Percentiles rank a stretch among this genome's conserved stretches.
These are phyloP conservation scores for Pararge aegeria DNA, from an alignment of 1,140 invertebrate species.

Conservation along the genomic window DNA sequence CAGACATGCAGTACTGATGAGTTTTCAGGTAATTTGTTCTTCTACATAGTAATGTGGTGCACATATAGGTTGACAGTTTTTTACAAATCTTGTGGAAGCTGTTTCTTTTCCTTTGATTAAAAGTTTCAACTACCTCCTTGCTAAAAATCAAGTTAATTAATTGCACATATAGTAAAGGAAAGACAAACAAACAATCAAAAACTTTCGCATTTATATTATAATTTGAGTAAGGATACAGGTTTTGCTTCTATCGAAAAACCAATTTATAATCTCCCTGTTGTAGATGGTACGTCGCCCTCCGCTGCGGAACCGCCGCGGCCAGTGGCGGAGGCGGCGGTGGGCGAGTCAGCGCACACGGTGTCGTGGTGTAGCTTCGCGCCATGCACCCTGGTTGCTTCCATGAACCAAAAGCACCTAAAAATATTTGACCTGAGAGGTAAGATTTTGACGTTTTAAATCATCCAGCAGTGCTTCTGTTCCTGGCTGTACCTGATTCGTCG, in stretches of 20 bases:
- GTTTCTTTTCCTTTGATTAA: too few relatives aligned
- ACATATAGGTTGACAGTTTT: too few relatives aligned
- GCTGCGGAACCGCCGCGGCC: background rate
- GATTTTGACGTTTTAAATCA: background rate
- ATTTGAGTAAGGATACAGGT: too few relatives aligned
- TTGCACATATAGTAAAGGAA: too few relatives aligned
- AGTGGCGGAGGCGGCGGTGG: slow-evolving; percentile 83
- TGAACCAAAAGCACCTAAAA: slow-evolving; percentile 94
- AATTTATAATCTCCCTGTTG: too few relatives aligned
- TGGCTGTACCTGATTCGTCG: too few relatives aligned
- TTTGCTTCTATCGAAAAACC: too few relatives aligned
- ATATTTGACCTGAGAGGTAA: slow-evolving; percentile 95
- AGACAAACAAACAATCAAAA: too few relatives aligned
- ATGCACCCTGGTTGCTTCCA: slow-evolving; percentile 89
- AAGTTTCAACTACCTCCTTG: too few relatives aligned
- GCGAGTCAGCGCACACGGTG: slow-evolving; percentile 91
- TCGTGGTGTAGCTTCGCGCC: slow-evolving; percentile 90
- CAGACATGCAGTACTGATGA: slow-evolving; percentile 66
- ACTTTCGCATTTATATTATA: too few relatives aligned
- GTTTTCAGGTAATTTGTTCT: slow-evolving; percentile 34
- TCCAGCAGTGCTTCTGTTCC: background rate
- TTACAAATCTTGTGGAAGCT: too few relatives aligned
- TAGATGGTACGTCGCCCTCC: background rate
- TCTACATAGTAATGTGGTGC: background rate
- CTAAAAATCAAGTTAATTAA: too few relatives aligned